phyloP scores from a whole-genome alignment of 2,888 invertebrate genomes.

The Plebejus melissa region DNA sequence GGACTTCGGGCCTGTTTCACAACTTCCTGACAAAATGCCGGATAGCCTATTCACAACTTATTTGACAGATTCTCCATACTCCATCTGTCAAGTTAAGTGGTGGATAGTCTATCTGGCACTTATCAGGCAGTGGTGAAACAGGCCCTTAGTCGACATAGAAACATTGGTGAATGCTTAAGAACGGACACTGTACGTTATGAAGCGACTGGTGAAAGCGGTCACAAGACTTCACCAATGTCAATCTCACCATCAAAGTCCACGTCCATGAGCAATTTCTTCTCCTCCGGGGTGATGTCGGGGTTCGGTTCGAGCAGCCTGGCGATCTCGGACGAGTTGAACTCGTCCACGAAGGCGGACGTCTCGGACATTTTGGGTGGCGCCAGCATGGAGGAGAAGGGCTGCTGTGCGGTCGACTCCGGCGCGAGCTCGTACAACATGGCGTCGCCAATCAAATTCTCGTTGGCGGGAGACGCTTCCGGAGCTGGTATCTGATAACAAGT shows the following conservation, averaged over 20 bases:
- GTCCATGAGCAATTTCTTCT: conserved; percentile 40
- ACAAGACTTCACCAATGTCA: neutral
- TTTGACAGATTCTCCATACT: no score
- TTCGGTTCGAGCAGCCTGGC: conserved; percentile 45
- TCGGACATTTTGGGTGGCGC: conserved; percentile 42
- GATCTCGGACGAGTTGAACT: conserved; percentile 54
- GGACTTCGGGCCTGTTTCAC: no score
- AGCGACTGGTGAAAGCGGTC: no score
- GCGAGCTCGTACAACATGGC: conserved; percentile 41
- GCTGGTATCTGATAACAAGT: conserved; percentile 30
- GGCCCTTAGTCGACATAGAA: no score
- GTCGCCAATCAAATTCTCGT: conserved; percentile 40
- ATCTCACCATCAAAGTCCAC: conserved; percentile 41
- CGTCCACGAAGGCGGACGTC: conserved; percentile 45
- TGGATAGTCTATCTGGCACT: no score
- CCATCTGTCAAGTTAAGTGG: no score
- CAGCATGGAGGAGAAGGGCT: conserved; percentile 39
- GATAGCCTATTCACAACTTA: no score
- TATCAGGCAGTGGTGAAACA: no score
- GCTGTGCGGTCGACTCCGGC: conserved; percentile 17
- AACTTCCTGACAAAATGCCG: no score
- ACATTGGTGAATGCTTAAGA: no score
- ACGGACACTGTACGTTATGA: no score
- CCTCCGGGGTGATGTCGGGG: conserved; percentile 42
- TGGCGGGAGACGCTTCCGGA: conserved; percentile 24